phyloP scores from a whole-genome alignment of 2,888 invertebrate species.

The Drosophila cognata region DNA sequence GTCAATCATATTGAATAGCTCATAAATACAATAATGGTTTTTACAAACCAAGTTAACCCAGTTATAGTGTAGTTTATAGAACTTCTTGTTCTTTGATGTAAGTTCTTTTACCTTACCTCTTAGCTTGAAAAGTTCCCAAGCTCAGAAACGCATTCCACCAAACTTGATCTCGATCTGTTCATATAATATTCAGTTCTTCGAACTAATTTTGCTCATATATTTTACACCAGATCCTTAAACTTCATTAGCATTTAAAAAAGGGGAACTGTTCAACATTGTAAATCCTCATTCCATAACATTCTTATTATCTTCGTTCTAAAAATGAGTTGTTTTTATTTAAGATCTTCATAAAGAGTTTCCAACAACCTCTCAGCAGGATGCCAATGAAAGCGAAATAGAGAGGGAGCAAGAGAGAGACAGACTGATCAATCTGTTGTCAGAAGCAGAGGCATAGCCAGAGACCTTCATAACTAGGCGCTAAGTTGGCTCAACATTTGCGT shows the following conservation, averaged over 20 bases:
- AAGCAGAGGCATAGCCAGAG: not conserved
- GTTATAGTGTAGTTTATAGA: not conserved
- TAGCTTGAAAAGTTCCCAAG: not conserved
- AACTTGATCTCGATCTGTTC: not conserved
- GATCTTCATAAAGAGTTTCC: constrained; percentile 18
- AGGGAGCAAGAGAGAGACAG: not conserved
- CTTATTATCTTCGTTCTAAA: not conserved
- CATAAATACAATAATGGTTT: not conserved
- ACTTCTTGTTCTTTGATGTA: not conserved
- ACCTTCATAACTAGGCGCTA: constrained; percentile 56
- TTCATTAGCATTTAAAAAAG: not conserved
- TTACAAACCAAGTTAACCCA: not conserved
- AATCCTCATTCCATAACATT: not conserved
- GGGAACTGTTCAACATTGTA: not conserved
- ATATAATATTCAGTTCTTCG: not conserved
- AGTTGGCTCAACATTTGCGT: constrained; percentile 61
- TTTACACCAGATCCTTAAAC: not conserved
- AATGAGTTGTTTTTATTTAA: constrained; percentile 2
- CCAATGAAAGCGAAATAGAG: constrained; percentile 34
- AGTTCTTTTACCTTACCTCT: not conserved
- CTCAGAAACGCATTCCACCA: not conserved
- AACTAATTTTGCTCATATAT: not conserved
- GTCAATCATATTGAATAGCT: not conserved
- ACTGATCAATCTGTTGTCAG: constrained; percentile 29
- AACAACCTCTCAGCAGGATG: constrained; percentile 45